Base-by-base conservation (phyloP, 2,113 vertebrate genomes). In the Herpetotheres cachinnans region DNA sequence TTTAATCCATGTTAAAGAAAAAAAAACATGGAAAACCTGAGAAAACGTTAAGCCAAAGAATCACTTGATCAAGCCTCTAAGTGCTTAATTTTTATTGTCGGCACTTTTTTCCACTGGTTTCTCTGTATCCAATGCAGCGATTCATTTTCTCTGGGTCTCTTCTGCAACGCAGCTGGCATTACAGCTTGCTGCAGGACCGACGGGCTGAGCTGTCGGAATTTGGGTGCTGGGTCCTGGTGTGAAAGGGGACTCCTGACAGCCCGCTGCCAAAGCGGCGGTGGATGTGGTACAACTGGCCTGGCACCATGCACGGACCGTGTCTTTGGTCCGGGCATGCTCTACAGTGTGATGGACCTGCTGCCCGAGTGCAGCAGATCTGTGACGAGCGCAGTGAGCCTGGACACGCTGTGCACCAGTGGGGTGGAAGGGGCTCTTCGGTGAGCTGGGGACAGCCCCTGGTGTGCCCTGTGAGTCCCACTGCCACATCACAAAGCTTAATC, bases 261-360 rank as follows among this genome's bases (percentile, higher is more conserved):
- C 52, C 36, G 22, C 40, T 46, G 78, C 78, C 32, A 38, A 44
- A 55, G 22, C 1, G 0, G 1, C 34, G 59, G 18, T 20, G 19
- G 40, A 26, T 34, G 25, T 13, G 7, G 30, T 15, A 26, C 30
- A 13, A 26, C 38, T 61, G 52, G 50, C 30, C 63, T 47, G 32
- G 38, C 26, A 29, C 30, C 16, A 6, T 0, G 1, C 19, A 29
- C 30, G 71, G 19, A 29, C 18, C 2, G 0, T 27, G 32, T 26
- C 54, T 83, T 38, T 30, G 27, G n/a, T 22, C 24, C 1, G 3
- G 11, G 13, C 9, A 2, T 16, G 24, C 10, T 26, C 11, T 62
- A 2, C 36, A 8, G 22, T 5, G 16, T 44, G 19, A 7, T 17
- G 27, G 42, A 80, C 25, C 15, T 27, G 4, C 55, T 74, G 22